Conservation (phyloP, 2,113 vertebrate genomes). For the Garra rufa region DNA sequence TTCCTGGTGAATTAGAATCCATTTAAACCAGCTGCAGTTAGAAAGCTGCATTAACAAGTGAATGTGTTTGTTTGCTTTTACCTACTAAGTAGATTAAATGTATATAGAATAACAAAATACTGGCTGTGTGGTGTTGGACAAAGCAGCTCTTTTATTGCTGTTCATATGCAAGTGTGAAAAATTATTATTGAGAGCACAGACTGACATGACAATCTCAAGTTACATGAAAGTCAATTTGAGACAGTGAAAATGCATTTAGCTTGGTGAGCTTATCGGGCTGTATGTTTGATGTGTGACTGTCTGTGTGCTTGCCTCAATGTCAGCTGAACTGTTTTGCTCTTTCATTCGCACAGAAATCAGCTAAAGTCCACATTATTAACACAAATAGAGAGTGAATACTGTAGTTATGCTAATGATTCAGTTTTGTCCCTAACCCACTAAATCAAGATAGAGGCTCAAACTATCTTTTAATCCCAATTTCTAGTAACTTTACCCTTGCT, state of each 20-base stretch:
- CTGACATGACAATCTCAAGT: not conserved
- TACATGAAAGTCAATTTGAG: not conserved
- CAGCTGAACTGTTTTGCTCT: not conserved
- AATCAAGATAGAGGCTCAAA: not conserved
- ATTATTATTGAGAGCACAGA: not conserved
- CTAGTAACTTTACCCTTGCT: not conserved
- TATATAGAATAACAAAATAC: not conserved
- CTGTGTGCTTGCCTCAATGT: constrained; percentile 14
- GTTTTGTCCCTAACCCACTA: not conserved
- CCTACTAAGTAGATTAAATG: not conserved
- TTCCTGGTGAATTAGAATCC: not conserved
- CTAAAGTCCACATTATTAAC: not conserved
- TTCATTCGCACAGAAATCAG: not conserved
- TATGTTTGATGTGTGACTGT: constrained; percentile 15
- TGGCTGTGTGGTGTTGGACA: not conserved
- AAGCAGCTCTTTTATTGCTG: not conserved
- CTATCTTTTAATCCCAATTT: not conserved
- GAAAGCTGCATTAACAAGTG: not conserved
- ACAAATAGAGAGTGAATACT: not conserved
- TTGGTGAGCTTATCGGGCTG: not conserved
- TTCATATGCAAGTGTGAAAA: not conserved
- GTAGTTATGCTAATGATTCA: not conserved
- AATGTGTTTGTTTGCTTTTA: constrained; percentile 21
- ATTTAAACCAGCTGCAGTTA: not conserved
- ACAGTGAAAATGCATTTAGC: not conserved